Evolutionary conservation across 2,888 invertebrate species (phyloP), one percentile per base, ranked within the genome.

Genomic region (Perithous albicinctus): DNA sequence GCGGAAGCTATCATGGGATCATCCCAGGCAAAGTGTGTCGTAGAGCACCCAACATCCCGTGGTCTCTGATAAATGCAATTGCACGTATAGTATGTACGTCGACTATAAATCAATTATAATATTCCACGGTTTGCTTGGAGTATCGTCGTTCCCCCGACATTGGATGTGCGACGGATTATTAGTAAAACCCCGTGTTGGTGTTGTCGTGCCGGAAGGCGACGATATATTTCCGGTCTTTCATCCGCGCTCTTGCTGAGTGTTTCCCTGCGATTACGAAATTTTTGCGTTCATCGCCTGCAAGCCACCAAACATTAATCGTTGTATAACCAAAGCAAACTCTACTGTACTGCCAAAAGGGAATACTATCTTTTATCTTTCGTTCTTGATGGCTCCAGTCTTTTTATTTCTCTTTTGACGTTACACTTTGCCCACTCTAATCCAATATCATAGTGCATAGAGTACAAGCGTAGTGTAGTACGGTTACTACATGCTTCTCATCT

Each of bases 71-170:
- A 91, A 92, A 92, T 92, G 87, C 90, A 88, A 87, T 87, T 66
- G 83, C 59, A 63, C 66, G 66, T 83, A 66, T 56, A 46, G 35
- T 48, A 61, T 43, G 46, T 75, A 43, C 78, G 64, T 76, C 43
- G 78, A 43, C 80, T 75, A 92, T 92, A 92, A 92, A 92, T 92
- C 92, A 92, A 92, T 92, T 92, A 92, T 92, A 92, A 92, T 92
- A 92, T 92, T 92, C 92, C 92, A 92, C 90, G 92, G 91, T 91
- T 92, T 89, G 91, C 90, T 92, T 90, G 89, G 91, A 90, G 83
- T 82, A 91, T 91, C 91, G 81, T 77, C 26, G 63, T 26, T 54
- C 61, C 10, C 29, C 35, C 35, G 23, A 41, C 70, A 15, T 10
- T 32, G 64, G 20, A 32, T 38, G 61, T 67, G 66, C 56, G 69